Base-by-base conservation (phyloP, 2,797 vertebrate species). In the Sciaenops ocellatus region DNA sequence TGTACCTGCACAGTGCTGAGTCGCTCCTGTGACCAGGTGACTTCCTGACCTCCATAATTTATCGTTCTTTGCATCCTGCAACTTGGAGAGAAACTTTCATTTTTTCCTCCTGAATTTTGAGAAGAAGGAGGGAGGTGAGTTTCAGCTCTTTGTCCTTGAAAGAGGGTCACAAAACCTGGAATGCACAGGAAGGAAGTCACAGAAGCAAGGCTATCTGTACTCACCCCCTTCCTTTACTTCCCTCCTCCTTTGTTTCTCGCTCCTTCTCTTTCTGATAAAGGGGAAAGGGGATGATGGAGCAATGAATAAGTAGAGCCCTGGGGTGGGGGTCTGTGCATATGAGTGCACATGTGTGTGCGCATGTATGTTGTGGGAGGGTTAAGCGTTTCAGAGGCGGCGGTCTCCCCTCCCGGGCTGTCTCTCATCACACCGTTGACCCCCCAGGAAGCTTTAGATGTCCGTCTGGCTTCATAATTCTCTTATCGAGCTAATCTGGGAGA, bases 391-490 rank as follows among this genome's bases (percentile, higher is more conserved):
- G 94, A 85, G 89, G 89, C 89, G 77, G 90, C 90, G 46, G 78
- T 86, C 91, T 90, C 90, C 90, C 89, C 88, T 93, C 87, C 77
- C 55, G 80, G 94, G 94, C 95, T 96, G 95, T 96, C 95, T 95
- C 94, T 96, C 95, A 95, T 96, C 95, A 96, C 90, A 82, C 91
- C 38, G 73, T 91, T 95, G 94, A 95, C 95, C 95, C 94, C 95
- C 95, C 95, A 96, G 94, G 95, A 96, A 95, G 95, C 94, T 94
- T 94, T 94, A 95, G 95, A 94, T 95, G 94, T 95, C 90, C 82
- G 92, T 89, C 92, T 89, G 94, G 94, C 92, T 96, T 96, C 94
- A 96, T 96, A 95, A 96, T 95, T 96, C 94, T 93, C 94, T 96
- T 96, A 96, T 96, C 94, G 75, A 92, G 88, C 90, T 92, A 94